A percentile compares a stretch with the other conserved stretches of the same genome.
phyloP scores from a whole-genome alignment of 2,888 invertebrate species.

The Archips crataeganus region DNA sequence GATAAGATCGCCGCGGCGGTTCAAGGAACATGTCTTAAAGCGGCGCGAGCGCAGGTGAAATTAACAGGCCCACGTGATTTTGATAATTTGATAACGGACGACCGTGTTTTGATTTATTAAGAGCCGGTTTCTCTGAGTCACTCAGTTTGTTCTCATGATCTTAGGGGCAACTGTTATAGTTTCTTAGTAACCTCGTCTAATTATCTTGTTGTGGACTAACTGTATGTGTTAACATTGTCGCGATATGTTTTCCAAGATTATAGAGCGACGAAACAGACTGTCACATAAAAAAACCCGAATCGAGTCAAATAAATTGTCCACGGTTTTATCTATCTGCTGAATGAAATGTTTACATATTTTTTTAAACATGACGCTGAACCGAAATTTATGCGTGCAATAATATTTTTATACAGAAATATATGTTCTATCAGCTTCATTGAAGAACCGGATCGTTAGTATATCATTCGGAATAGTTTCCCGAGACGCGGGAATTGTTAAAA shows the following conservation, averaged over 20 bases:
- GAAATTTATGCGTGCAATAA: constrained; percentile 35
- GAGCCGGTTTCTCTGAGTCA: constrained; percentile 72
- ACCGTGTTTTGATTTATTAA: constrained; percentile 75
- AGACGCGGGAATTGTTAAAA: constrained; percentile 54
- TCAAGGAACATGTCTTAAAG: constrained; percentile 81
- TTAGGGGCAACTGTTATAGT: constrained; percentile 49
- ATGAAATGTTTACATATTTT: constrained; percentile 38
- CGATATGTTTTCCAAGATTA: constrained; percentile 38
- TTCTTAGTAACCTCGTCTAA: constrained; percentile 55
- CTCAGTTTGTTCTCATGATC: constrained; percentile 71
- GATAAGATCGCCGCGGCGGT: constrained; percentile 75
- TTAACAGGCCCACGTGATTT: constrained; percentile 81
- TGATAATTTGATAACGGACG: constrained; percentile 84
- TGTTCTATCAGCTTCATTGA: constrained; percentile 34
- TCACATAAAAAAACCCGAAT: constrained; percentile 25
- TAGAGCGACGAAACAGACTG: constrained; percentile 17
- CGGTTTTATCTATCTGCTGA: constrained; percentile 30
- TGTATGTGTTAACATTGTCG: constrained; percentile 41
- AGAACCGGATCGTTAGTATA: constrained; percentile 39
- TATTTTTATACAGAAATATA: constrained; percentile 24
- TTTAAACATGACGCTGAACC: constrained; percentile 17
- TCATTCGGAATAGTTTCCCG: constrained; percentile 50
- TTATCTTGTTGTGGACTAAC: constrained; percentile 41
- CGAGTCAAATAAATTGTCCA: constrained; percentile 10
- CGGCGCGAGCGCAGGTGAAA: constrained; percentile 74